These are phyloP conservation scores for Plestiodon gilberti DNA, from an alignment of 2,113 vertebrate genomes.

Conservation along the genomic window DNA sequence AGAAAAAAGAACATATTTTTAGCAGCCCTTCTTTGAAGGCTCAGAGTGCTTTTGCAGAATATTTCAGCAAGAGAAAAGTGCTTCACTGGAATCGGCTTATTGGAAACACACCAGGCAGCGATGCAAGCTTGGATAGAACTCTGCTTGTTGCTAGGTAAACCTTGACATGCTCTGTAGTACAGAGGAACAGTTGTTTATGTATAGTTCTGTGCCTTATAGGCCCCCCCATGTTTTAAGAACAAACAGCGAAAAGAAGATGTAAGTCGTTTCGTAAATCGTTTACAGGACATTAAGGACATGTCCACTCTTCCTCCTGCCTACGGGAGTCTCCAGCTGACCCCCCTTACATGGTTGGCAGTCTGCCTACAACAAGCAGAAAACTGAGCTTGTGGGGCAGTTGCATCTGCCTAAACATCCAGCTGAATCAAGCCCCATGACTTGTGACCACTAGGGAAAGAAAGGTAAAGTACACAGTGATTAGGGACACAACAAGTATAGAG, in stretches of 20 bases:
- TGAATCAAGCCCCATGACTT: slow-evolving; percentile 16
- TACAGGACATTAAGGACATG: not conserved
- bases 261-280: slow-evolving; percentile 51
- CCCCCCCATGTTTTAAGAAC: slow-evolving; percentile 52
- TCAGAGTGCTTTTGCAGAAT: slow-evolving; percentile 48
- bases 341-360: not conserved
- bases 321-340: not conserved
- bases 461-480: slow-evolving; percentile 23
- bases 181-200: slow-evolving; percentile 26
- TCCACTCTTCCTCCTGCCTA: not conserved
- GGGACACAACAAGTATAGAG: not conserved
- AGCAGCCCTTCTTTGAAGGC: slow-evolving; percentile 50
- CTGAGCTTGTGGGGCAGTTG: not conserved
- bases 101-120: slow-evolving; percentile 61
- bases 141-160: slow-evolving; percentile 55
- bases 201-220: slow-evolving; percentile 48
- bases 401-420: not conserved
- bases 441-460: slow-evolving; percentile 24
- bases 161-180: slow-evolving; percentile 42
- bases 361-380: not conserved
- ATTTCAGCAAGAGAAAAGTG: slow-evolving; percentile 56
- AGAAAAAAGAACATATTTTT: slow-evolving; percentile 51
- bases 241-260: slow-evolving; percentile 51
- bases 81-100: slow-evolving; percentile 44
- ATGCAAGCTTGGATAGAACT: slow-evolving; percentile 29